These are phyloP conservation scores for Mirza zaza DNA, from an alignment of 2,113 vertebrate genomes.

Conservation along the genomic window DNA sequence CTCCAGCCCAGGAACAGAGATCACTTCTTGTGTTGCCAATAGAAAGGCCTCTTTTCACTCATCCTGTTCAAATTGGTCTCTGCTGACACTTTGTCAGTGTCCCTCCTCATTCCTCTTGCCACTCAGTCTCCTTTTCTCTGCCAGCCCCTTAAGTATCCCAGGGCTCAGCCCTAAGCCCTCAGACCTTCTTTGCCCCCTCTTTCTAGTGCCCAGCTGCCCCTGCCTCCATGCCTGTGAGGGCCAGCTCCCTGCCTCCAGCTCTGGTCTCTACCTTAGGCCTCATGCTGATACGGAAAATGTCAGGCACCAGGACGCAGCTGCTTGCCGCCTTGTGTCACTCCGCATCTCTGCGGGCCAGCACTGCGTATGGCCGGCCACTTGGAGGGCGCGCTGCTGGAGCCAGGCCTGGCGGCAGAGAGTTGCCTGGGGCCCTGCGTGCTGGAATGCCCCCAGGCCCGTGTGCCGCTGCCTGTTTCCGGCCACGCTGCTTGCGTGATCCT, in stretches of 20 bases:
- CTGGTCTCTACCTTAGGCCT: background rate
- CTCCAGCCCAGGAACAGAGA: background rate
- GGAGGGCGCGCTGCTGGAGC: too few relatives aligned
- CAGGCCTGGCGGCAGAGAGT: too few relatives aligned
- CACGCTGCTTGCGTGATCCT: too few relatives aligned
- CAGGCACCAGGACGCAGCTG: too few relatives aligned
- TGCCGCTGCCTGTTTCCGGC: too few relatives aligned
- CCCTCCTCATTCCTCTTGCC: background rate
- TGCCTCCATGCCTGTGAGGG: background rate
- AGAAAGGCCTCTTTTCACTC: background rate
- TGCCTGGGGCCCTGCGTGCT: too few relatives aligned
- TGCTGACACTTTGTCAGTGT: background rate
- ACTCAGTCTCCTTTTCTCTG: background rate
- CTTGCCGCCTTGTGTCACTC: too few relatives aligned
- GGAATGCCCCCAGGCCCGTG: too few relatives aligned
- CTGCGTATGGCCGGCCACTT: too few relatives aligned
- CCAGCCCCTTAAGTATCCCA: background rate
- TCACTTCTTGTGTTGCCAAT: background rate
- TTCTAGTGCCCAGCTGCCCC: background rate
- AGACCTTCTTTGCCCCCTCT: background rate
- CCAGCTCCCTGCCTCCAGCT: background rate
- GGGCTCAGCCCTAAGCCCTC: background rate
- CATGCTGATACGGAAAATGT: too few relatives aligned
- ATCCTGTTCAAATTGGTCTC: background rate
- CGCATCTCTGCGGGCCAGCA: too few relatives aligned